Conservation (phyloP, 2,113 vertebrate genomes). For the Anhinga anhinga region DNA sequence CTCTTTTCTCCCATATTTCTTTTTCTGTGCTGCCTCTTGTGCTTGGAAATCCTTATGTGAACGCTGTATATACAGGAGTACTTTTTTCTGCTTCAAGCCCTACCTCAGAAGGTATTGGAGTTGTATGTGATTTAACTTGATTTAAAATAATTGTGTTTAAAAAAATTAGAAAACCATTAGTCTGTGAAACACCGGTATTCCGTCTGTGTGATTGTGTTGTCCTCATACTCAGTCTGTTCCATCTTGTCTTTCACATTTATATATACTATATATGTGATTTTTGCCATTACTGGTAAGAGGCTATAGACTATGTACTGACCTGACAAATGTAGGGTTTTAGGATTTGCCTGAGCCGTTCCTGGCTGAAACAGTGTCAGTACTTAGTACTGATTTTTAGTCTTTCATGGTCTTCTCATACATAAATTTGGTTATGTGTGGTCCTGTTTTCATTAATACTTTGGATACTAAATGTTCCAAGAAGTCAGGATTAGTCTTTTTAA, state of each 20-base stretch:
- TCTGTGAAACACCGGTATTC: neutral
- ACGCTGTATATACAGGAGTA: neutral
- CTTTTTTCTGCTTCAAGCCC: neutral
- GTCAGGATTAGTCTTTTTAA: neutral
- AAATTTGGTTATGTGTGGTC: neutral
- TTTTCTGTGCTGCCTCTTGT: neutral
- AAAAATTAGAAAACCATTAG: neutral
- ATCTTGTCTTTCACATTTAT: neutral
- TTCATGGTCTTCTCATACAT: neutral
- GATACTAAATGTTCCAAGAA: neutral
- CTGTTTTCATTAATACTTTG: neutral
- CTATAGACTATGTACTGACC: neutral
- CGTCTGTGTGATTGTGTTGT: neutral
- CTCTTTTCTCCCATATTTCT: neutral
- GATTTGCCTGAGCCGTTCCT: neutral
- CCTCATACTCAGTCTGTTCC: neutral
- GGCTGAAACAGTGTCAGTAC: neutral
- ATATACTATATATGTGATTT: neutral
- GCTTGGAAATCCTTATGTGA: neutral
- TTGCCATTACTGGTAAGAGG: neutral
- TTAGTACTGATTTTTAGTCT: neutral
- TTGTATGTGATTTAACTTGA: neutral
- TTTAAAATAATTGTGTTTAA: neutral
- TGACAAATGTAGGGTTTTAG: neutral
- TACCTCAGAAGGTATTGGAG: neutral